A percentile compares a stretch with the other conserved stretches of the same genome.
phyloP scores from a whole-genome alignment of 2,888 invertebrate genomes.

The Rhodophaea formosa region DNA sequence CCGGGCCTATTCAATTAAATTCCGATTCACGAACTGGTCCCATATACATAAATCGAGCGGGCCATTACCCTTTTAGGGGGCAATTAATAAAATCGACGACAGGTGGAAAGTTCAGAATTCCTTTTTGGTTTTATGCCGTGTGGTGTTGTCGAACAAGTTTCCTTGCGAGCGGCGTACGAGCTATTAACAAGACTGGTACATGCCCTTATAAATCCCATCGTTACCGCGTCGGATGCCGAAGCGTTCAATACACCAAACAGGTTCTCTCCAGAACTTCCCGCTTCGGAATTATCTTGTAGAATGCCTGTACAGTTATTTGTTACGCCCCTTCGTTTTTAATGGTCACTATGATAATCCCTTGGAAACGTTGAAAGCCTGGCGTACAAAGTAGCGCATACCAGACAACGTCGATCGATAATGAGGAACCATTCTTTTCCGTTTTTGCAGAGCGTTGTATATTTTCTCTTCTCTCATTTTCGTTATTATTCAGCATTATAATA shows the following conservation, averaged over 20 bases:
- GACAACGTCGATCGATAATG: not conserved
- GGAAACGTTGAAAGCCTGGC: slow-evolving; percentile 14
- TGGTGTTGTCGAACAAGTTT: slow-evolving; percentile 44
- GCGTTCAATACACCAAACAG: slow-evolving; percentile 70
- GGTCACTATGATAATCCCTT: slow-evolving; percentile 28
- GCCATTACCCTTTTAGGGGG: slow-evolving; percentile 45
- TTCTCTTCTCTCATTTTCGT: not conserved
- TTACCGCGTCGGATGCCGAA: slow-evolving; percentile 57
- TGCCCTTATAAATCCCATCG: slow-evolving; percentile 67
- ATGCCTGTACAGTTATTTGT: slow-evolving; percentile 66
- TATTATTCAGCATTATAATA: too few species aligned
- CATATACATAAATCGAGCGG: slow-evolving; percentile 39
- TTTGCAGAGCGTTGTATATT: not conserved
- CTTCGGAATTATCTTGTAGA: slow-evolving; percentile 68
- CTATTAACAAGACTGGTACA: slow-evolving; percentile 39
- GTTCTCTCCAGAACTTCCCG: slow-evolving; percentile 67
- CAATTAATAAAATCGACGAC: slow-evolving; percentile 55
- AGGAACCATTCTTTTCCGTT: not conserved
- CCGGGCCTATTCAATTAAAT: slow-evolving; percentile 43
- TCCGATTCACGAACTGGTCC: slow-evolving; percentile 46
- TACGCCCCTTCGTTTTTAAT: slow-evolving; percentile 32
- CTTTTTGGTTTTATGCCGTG: slow-evolving; percentile 42
- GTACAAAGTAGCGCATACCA: slow-evolving; percentile 5
- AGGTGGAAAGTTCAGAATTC: slow-evolving; percentile 58
- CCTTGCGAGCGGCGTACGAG: slow-evolving; percentile 35